Base-by-base conservation (phyloP, 92 coral and sea anemone species). In the Zoanthus sociatus region DNA sequence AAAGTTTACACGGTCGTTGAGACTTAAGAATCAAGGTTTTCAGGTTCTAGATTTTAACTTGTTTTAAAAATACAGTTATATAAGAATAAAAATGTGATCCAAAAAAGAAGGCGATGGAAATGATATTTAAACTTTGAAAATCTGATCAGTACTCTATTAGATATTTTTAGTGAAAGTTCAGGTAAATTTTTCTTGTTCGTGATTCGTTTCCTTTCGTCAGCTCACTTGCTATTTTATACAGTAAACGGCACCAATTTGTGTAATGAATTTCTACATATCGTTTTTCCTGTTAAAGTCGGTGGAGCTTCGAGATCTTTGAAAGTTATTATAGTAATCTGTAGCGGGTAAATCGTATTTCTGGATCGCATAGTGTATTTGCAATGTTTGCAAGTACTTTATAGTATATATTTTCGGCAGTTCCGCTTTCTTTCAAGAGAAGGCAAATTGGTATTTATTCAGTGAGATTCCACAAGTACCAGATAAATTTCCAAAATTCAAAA, bases 121-220 rank as follows among this genome's bases (percentile, higher is more conserved):
- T 66, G 71, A 66, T 32, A 6, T 66, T 66, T 66, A 66, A 66
- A 66, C 71, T 32, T 66, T 66, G 71, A 66, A 66, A 6, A 66
- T 66, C 71, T 32, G 31, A 66, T 66, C 31, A 66, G 71, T 66
- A 12, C 20, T 66, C 20, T 9, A 1, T 66, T 66, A 66, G 21
- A 66, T 16, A 26, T 26, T 16, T 66, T 66, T 32, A 17, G 4
- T 66, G 71, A 66, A 66, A 66, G 71, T 66, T 66, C 71, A 16
- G 30, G 31, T 17, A 66, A 66, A 66, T n/a, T 66, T 66, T 66
- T 26, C 31, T 66, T 66, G 16, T 66, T 6, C 20, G 71, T 66
- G 31, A 66, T 17, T 26, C 37, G 21, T 66, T 66, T 66, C 71
- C 7, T 66, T 66, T 66, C 33, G 71, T 66, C 71, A 32, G 31